These are phyloP conservation scores for Rhinolophus sinicus DNA, from an alignment of 2,113 vertebrate species.

Conservation along the genomic window DNA sequence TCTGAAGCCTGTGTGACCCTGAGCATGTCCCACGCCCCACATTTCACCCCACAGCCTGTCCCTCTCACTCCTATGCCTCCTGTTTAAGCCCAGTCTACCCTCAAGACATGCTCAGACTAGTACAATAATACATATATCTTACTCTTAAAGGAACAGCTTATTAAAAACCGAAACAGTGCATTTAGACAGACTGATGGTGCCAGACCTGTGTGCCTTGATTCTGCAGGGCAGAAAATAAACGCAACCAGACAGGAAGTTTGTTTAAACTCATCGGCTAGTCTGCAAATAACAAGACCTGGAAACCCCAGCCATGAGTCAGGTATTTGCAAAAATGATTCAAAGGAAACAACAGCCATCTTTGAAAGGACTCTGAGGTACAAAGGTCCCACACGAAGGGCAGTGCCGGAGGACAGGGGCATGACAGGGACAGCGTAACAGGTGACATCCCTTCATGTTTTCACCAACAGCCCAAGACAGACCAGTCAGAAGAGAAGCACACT, in stretches of 20 bases:
- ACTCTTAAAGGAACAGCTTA: neutral
- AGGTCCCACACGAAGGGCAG: neutral
- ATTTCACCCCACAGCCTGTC: neutral
- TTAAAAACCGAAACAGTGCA: neutral
- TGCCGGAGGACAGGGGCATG: rapidly evolving
- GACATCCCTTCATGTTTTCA: neutral
- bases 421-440: too few relatives aligned
- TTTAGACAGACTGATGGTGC: neutral
- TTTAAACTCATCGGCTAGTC: neutral
- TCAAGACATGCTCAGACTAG: neutral
- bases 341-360: neutral
- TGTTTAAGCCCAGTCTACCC: too few relatives aligned
- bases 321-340: neutral
- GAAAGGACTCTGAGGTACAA: neutral
- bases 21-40: too few relatives aligned
- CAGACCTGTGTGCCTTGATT: neutral
- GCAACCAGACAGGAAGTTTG: neutral
- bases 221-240: neutral
- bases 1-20: neutral
- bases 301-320: neutral
- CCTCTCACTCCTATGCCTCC: neutral
- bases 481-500: neutral
- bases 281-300: neutral
- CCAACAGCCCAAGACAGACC: neutral
- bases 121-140: neutral